A percentile compares a stretch with the other conserved stretches of the same genome.
phyloP scores from a whole-genome alignment of 2,113 vertebrate genomes.

The Mus pahari region DNA sequence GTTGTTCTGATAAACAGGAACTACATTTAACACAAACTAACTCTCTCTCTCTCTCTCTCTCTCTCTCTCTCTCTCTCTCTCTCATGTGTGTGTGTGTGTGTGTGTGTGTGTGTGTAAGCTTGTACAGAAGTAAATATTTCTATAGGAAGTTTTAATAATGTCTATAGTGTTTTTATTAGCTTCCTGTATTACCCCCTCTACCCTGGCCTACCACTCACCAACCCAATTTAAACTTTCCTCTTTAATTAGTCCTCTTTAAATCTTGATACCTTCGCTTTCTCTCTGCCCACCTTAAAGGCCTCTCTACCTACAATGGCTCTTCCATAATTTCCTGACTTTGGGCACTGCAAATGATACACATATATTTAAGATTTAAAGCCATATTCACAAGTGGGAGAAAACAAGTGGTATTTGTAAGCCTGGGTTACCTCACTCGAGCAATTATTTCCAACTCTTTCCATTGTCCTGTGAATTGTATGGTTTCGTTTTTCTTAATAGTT shows the following conservation, averaged over 20 bases:
- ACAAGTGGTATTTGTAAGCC: background rate
- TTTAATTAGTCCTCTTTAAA: background rate
- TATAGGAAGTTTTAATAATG: background rate
- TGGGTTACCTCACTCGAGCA: background rate
- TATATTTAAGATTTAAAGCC: background rate
- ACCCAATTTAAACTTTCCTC: background rate
- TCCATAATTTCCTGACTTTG: background rate
- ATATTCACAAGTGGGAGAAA: background rate
- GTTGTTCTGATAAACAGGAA: background rate
- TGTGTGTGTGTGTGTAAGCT: background rate
- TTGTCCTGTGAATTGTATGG: background rate
- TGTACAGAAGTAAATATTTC: background rate
- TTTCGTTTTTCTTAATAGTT: background rate
- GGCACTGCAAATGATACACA: background rate
- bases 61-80: background rate
- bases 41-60: background rate
- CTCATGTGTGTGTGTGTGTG: background rate
- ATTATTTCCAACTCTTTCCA: background rate
- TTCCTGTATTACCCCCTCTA: background rate
- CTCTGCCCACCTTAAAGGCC: background rate
- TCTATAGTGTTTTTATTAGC: background rate
- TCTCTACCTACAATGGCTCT: background rate
- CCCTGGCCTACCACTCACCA: background rate
- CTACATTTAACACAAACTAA: background rate
- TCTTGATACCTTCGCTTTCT: background rate